These are phyloP conservation scores for Zaprionus ornatus DNA, from an alignment of 1,140 invertebrate genomes.

Conservation along the genomic window DNA sequence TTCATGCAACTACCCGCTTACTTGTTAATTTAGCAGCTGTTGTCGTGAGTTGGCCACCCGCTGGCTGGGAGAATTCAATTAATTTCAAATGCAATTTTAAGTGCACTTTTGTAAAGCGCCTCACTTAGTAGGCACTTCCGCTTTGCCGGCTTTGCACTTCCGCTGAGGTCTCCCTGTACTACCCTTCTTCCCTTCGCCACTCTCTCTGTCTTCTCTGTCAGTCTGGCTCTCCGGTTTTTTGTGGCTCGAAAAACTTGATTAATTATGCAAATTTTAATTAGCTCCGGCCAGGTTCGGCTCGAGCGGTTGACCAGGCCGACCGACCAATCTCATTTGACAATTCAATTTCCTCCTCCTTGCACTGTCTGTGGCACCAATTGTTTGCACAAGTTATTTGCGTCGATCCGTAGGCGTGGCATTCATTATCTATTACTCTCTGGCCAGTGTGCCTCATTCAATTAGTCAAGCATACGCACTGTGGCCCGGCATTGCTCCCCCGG, in stretches of 20 bases:
- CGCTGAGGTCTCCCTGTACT: slow-evolving; percentile 11
- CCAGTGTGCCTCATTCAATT: slow-evolving; percentile 56
- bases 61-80: slow-evolving; percentile 65
- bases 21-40: slow-evolving; percentile 56
- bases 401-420: slow-evolving; percentile 36
- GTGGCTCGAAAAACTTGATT: slow-evolving; percentile 55
- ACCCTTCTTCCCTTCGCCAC: neutral
- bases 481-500: slow-evolving; percentile 29
- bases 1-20: neutral
- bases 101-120: slow-evolving; percentile 63
- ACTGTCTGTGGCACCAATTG: slow-evolving; percentile 6
- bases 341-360: slow-evolving; percentile 50
- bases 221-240: slow-evolving; percentile 6
- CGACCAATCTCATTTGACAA: slow-evolving; percentile 49
- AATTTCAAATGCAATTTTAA: slow-evolving; percentile 77
- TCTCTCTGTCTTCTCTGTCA: slow-evolving; percentile 1
- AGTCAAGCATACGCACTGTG: slow-evolving; percentile 53
- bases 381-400: slow-evolving; percentile 41
- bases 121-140: slow-evolving; percentile 69
- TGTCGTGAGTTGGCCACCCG: slow-evolving; percentile 8
- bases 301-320: slow-evolving; percentile 9
- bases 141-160: slow-evolving; percentile 33
- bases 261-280: slow-evolving; percentile 77
- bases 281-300: slow-evolving; percentile 18
- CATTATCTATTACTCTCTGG: slow-evolving; percentile 52